phyloP scores from a whole-genome alignment of 2,113 vertebrate genomes.

The Aramus guarauna region DNA sequence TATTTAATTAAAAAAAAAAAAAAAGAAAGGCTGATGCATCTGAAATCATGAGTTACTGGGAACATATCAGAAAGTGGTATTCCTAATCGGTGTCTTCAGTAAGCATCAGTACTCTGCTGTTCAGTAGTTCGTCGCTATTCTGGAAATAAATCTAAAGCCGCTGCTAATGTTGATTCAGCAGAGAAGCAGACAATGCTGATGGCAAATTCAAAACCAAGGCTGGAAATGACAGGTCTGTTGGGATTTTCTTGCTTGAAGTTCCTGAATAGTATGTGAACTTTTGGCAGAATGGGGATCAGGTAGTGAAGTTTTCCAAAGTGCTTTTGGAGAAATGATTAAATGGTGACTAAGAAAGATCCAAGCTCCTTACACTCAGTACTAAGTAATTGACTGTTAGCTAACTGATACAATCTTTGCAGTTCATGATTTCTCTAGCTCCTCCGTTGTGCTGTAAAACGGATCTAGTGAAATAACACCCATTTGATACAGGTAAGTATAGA shows the following conservation, averaged over 20 bases:
- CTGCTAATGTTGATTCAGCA: neutral
- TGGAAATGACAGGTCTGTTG: neutral
- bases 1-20: neutral
- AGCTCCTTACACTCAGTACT: neutral
- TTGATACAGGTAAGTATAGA: neutral
- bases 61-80: neutral
- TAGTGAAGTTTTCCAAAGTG: neutral
- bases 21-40: neutral
- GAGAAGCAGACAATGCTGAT: neutral
- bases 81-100: neutral
- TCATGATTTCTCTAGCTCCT: neutral
- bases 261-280: neutral
- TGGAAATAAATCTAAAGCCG: neutral
- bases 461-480: neutral
- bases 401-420: neutral
- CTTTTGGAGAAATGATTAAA: neutral
- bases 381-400: neutral
- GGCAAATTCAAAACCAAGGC: neutral
- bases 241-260: neutral
- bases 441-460: fast-evolving
- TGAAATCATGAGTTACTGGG: neutral
- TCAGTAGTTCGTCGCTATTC: neutral
- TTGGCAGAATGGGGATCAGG: neutral
- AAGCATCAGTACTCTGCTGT: neutral
- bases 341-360: neutral